Evolutionary conservation across 2,888 invertebrate genomes (phyloP).

Genomic region (Hypsopygia costalis): DNA sequence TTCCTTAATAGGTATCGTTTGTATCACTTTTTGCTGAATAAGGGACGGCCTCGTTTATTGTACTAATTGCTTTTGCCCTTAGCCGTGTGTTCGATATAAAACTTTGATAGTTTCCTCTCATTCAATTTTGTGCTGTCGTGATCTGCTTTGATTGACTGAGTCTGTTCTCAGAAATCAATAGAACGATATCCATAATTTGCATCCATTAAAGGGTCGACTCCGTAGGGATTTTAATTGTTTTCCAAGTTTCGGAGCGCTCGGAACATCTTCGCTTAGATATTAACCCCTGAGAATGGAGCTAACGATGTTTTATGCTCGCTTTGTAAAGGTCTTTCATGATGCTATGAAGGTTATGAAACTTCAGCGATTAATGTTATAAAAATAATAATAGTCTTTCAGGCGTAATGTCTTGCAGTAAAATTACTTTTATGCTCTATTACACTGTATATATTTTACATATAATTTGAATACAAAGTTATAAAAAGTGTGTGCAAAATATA

Average conservation of each 20-base stretch:
- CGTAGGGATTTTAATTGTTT: constrained; percentile 9
- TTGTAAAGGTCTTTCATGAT: background rate
- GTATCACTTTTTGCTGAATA: constrained; percentile 44
- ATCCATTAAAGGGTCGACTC: constrained; percentile 8
- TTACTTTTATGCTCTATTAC: no score
- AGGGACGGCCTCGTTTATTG: constrained; percentile 29
- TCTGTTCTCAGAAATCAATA: constrained; percentile 5
- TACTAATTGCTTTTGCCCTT: constrained; percentile 35
- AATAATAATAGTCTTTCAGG: background rate
- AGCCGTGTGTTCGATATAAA: constrained; percentile 21
- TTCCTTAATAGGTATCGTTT: constrained; percentile 24
- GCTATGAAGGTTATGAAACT: background rate
- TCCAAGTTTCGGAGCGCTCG: constrained; percentile 1
- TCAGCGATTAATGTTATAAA: background rate
- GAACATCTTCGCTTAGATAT: constrained; percentile 1
- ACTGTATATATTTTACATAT: no score
- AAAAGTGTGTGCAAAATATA: no score
- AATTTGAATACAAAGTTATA: no score
- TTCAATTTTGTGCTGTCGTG: constrained; percentile 15
- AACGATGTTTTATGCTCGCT: background rate
- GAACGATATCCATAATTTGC: constrained; percentile 4
- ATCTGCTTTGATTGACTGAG: constrained; percentile 15
- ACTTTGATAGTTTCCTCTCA: constrained; percentile 27
- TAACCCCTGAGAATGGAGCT: background rate
- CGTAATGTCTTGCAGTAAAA: no score